Conservation (phyloP, 2,888 invertebrate species). For the Gastrophysa polygoni region DNA sequence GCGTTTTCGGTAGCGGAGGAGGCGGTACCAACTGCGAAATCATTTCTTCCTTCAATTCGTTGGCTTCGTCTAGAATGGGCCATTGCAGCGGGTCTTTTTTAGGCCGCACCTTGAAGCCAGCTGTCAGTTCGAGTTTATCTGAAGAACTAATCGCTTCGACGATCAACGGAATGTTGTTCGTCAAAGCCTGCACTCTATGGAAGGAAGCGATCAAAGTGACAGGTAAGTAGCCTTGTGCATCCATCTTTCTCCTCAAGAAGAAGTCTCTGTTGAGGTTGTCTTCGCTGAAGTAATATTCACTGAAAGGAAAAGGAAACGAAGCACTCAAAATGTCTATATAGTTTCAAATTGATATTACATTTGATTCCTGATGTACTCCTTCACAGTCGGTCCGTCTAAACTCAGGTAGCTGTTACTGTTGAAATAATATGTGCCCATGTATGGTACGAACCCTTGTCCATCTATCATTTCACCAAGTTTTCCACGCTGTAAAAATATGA, state of each 20-base stretch:
- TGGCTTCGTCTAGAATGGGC: constrained; percentile 76
- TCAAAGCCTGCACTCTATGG: constrained; percentile 88
- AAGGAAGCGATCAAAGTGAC: constrained; percentile 95
- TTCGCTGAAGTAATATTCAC: constrained; percentile 98
- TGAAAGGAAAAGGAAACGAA: constrained; percentile 62
- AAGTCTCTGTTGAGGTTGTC: constrained; percentile 96
- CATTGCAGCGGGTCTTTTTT: constrained; percentile 83
- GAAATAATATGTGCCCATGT: constrained; percentile 68
- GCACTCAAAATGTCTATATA: neutral
- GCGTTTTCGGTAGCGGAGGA: constrained; percentile 72
- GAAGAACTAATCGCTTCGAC: constrained; percentile 86
- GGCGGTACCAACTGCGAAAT: constrained; percentile 71
- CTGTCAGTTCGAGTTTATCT: constrained; percentile 78
- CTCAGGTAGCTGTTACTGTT: constrained; percentile 59
- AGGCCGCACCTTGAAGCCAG: constrained; percentile 82
- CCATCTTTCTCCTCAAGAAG: constrained; percentile 97
- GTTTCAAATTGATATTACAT: constrained; percentile 70
- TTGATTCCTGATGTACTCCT: constrained; percentile 87
- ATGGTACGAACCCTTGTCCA: constrained; percentile 57
- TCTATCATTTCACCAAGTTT: constrained; percentile 34
- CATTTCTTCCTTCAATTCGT: constrained; percentile 51
- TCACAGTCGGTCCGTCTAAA: constrained; percentile 65
- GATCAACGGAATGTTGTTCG: constrained; percentile 82
- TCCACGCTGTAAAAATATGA: constrained; percentile 29
- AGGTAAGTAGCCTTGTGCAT: constrained; percentile 89